phyloP scores from a whole-genome alignment of 2,888 invertebrate genomes.

The Catocala sponsa region DNA sequence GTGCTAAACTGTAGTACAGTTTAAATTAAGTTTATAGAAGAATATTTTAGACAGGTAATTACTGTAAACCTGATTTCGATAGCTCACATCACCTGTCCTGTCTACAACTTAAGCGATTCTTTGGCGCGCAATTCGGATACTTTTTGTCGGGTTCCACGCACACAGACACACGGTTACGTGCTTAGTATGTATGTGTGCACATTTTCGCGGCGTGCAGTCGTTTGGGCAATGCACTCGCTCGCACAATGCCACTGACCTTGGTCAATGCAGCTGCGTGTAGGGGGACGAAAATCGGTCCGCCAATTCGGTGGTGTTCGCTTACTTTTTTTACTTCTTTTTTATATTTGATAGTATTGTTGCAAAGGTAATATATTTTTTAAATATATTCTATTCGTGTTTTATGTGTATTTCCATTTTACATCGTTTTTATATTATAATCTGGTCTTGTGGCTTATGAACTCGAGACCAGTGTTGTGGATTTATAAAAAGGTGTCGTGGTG shows the following conservation, averaged over 20 bases:
- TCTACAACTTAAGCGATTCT: conserved; percentile 51
- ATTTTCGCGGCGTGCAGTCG: conserved; percentile 74
- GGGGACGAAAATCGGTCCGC: conserved; percentile 56
- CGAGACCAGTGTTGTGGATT: no score
- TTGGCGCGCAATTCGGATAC: conserved; percentile 78
- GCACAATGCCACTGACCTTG: conserved; percentile 84
- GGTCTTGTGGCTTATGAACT: no score
- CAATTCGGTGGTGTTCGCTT: conserved; percentile 55
- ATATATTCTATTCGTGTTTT: not conserved
- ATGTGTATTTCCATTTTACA: no score
- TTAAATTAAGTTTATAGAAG: no score
- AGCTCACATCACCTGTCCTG: conserved; percentile 21
- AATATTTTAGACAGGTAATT: no score
- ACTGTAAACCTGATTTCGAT: no score
- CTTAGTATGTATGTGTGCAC: conserved; percentile 57
- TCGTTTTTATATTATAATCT: no score
- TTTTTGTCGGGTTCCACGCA: conserved; percentile 69
- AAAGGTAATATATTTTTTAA: not conserved
- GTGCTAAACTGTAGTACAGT: no score
- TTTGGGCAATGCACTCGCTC: conserved; percentile 85
- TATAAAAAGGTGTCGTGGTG: no score
- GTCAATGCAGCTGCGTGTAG: conserved; percentile 78
- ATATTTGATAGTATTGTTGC: no score
- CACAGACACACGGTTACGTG: conserved; percentile 37
- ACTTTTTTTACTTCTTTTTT: conserved; percentile 33